Conservation (phyloP, 2,888 invertebrate species). For the Platypus cylindrus region DNA sequence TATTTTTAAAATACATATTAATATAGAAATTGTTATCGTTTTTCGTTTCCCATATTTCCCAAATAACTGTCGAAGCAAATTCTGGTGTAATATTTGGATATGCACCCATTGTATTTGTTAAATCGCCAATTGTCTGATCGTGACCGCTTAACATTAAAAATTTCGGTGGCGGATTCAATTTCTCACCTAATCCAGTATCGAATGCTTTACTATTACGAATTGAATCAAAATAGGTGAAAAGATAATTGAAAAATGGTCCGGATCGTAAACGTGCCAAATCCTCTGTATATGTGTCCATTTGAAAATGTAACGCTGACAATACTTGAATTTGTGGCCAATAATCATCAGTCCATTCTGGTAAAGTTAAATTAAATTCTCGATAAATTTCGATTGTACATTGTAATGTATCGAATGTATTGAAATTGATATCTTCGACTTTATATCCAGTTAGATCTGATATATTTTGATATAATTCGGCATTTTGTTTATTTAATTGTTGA, state of each 20-base stretch:
- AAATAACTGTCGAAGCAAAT: slow-evolving; percentile 50
- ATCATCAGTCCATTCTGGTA: slow-evolving; percentile 21
- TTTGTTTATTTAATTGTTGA: slow-evolving; percentile 38
- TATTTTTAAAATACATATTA: slow-evolving; percentile 14
- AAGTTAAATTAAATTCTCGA: slow-evolving; percentile 30
- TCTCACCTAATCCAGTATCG: not conserved
- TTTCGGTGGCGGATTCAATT: slow-evolving; percentile 7
- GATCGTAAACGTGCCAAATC: slow-evolving; percentile 40
- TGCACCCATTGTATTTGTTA: slow-evolving; percentile 53
- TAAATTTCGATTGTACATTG: slow-evolving; percentile 17
- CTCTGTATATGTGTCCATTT: slow-evolving; percentile 38
- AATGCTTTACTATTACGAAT: slow-evolving; percentile 1
- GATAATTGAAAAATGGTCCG: slow-evolving; percentile 17
- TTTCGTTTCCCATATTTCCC: slow-evolving; percentile 41
- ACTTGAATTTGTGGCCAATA: slow-evolving; percentile 46
- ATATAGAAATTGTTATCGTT: slow-evolving; percentile 5
- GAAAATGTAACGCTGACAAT: slow-evolving; percentile 42
- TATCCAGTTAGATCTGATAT: slow-evolving; percentile 34
- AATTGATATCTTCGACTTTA: slow-evolving; percentile 38
- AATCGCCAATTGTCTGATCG: slow-evolving; percentile 57
- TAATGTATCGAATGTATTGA: slow-evolving; percentile 41
- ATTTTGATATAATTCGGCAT: slow-evolving; percentile 46
- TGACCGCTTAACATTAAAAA: slow-evolving; percentile 46
- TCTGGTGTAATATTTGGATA: slow-evolving; percentile 51
- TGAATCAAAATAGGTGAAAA: slow-evolving; percentile 13